Base-by-base conservation (phyloP, 2,113 vertebrate species). In the Chaetura pelagica region DNA sequence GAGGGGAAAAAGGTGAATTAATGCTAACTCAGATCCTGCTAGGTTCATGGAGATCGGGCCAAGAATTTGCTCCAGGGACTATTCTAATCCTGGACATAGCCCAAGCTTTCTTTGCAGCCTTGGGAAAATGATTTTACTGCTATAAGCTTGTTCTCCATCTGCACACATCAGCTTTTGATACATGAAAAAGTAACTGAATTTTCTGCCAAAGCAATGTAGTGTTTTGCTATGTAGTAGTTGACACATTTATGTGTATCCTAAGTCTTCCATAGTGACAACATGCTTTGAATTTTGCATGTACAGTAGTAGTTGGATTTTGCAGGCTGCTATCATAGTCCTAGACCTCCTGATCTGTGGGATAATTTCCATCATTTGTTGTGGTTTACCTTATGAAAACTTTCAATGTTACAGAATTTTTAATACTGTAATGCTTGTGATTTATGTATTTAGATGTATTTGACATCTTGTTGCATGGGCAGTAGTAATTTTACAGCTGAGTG, bases 61-160 rank as follows among this genome's bases (percentile, higher is more conserved):
- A 89, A 83, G 71, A 90, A 77, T 86, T 91, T 90, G 34, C 82
- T 93, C 79, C 52, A 91, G 78, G 67, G 92, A 83, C 63, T 72
- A 4, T 46, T 94, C 76, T 89, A 54, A 89, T 89, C 34, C 57
- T 90, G 74, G 54, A 55, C 59, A 27, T 30, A 83, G 40, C 46
- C 61, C 83, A 76, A 64, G 49, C 58, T 93, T 95, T 40, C 49
- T 93, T 58, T 72, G 29, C 67, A 73, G 80, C 61, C 59, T 79
- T 90, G 87, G 83, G 71, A 57, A 95, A 95, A 78, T 16, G 1
- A 40, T 85, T 88, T 87, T 82, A 49, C 46, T 91, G 42, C 64
- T 0, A 2, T 74, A 30, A 90, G 27, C 62, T 40, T 80, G 7
- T 67, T 90, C 64, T 78, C 67, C 74, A 67, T 85, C 69, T 93